Conservation (phyloP, 1,140 invertebrate species). For the Aphidius ervi region DNA sequence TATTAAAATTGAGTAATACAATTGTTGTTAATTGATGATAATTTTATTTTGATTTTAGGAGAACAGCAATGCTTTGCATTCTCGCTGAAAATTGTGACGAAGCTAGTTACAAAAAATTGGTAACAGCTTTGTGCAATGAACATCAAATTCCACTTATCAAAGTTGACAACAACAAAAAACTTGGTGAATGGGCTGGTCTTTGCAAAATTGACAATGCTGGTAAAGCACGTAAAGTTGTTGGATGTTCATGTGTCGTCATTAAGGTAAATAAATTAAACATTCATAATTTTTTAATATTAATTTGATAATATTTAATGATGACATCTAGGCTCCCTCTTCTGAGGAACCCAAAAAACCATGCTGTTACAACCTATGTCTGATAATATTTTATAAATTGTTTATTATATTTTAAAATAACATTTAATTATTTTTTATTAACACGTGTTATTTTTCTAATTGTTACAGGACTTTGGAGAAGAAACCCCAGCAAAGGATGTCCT, state of each 20-base stretch:
- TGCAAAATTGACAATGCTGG: slow-evolving; percentile 99
- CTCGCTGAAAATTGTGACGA: slow-evolving; percentile 98
- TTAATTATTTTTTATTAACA: slow-evolving; percentile 23
- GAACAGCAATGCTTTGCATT: slow-evolving; percentile 93
- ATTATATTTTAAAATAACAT: slow-evolving; percentile 9
- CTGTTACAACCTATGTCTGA: slow-evolving; percentile 43
- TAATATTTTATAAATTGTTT: slow-evolving; percentile 22
- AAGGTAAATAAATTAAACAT: slow-evolving; percentile 60
- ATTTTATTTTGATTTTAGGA: slow-evolving; percentile 52
- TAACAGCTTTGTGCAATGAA: slow-evolving; percentile 97
- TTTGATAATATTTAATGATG: slow-evolving; percentile 39
- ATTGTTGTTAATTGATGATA: not conserved
- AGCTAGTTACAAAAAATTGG: slow-evolving; percentile 93
- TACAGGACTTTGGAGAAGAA: slow-evolving; percentile 92
- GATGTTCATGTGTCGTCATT: slow-evolving; percentile 97
- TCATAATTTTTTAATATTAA: slow-evolving; percentile 18
- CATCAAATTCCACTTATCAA: slow-evolving; percentile 96
- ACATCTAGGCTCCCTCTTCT: slow-evolving; percentile 53
- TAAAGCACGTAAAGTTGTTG: slow-evolving; percentile 97
- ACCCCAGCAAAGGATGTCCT: slow-evolving; percentile 89
- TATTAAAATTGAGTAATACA: not conserved
- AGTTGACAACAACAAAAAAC: slow-evolving; percentile 97
- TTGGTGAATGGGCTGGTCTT: slow-evolving; percentile 98
- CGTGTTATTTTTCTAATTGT: slow-evolving; percentile 35
- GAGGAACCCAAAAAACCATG: slow-evolving; percentile 48